A percentile compares a stretch with the other conserved stretches of the same genome.
Evolutionary conservation across 2,113 vertebrate species (phyloP).

Genomic region (Odobenus rosmarus): DNA sequence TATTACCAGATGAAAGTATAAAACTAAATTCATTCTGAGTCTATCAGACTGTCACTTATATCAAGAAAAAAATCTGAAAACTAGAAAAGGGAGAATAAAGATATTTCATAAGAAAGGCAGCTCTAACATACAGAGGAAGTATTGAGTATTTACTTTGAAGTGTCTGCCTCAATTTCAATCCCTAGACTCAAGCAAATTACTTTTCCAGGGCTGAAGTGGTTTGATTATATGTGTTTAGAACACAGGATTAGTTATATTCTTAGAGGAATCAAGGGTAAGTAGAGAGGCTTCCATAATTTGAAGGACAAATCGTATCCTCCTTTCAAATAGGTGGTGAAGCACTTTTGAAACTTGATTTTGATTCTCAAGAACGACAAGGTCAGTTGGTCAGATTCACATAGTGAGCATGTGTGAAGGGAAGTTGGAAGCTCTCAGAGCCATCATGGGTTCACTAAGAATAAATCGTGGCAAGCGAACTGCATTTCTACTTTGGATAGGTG

Average conservation of each 20-base stretch:
- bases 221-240: slow-evolving; percentile 18
- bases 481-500: background rate
- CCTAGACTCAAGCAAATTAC: slow-evolving; percentile 21
- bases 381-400: background rate
- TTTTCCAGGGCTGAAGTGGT: slow-evolving; percentile 24
- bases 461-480: background rate
- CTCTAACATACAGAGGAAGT: background rate
- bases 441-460: background rate
- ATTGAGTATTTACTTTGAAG: slow-evolving; percentile 46
- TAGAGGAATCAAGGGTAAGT: background rate
- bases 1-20: slow-evolving; percentile 53
- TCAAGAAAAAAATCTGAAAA: background rate
- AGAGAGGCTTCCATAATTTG: background rate
- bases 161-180: background rate
- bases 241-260: background rate
- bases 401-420: background rate
- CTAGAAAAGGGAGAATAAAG: slow-evolving; percentile 24
- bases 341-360: background rate
- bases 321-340: background rate
- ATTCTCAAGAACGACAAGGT: background rate
- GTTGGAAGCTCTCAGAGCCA: background rate
- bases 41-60: slow-evolving; percentile 63
- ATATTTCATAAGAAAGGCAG: background rate
- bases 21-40: slow-evolving; percentile 56
- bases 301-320: background rate